These are phyloP conservation scores for Gadus macrocephalus DNA, from an alignment of 2,113 vertebrate species.

Conservation along the genomic window DNA sequence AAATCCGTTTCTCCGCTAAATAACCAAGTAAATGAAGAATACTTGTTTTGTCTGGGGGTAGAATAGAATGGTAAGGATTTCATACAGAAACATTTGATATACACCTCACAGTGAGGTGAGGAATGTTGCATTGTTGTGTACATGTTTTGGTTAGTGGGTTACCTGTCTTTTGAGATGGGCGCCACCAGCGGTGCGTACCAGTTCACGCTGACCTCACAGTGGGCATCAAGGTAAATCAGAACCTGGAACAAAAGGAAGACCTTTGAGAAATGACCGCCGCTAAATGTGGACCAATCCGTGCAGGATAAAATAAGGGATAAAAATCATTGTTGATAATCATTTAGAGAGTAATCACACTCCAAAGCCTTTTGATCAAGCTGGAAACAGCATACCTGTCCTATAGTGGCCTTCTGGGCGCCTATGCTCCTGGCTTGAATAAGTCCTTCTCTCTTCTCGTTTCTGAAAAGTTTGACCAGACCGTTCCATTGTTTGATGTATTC, in stretches of 20 bases:
- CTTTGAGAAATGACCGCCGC: too few species aligned
- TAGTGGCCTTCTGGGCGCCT: constrained; percentile 87
- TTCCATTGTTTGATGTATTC: constrained; percentile 96
- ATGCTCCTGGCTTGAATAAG: constrained; percentile 97
- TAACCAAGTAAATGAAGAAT: too few species aligned
- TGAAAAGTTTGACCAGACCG: constrained; percentile 91
- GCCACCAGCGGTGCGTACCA: constrained; percentile 95
- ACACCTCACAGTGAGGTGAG: too few species aligned
- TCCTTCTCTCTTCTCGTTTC: constrained; percentile 95
- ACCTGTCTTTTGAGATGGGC: constrained; percentile 98
- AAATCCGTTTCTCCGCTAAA: too few species aligned
- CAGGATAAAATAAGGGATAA: too few species aligned
- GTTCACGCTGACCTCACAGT: constrained; percentile 95
- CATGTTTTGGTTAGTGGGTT: constrained; percentile 42
- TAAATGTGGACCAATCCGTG: too few species aligned
- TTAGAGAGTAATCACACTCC: too few species aligned
- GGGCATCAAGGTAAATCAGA: constrained; percentile 95
- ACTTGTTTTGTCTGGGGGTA: too few species aligned
- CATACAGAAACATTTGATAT: too few species aligned
- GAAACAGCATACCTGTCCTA: constrained; percentile 82
- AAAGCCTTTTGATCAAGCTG: neutral
- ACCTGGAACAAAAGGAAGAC: constrained; percentile 70
- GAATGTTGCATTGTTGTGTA: too few species aligned
- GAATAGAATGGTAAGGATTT: too few species aligned
- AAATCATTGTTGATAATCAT: too few species aligned